These are phyloP conservation scores for Plestiodon gilberti DNA, from an alignment of 2,113 vertebrate genomes.

Conservation along the genomic window DNA sequence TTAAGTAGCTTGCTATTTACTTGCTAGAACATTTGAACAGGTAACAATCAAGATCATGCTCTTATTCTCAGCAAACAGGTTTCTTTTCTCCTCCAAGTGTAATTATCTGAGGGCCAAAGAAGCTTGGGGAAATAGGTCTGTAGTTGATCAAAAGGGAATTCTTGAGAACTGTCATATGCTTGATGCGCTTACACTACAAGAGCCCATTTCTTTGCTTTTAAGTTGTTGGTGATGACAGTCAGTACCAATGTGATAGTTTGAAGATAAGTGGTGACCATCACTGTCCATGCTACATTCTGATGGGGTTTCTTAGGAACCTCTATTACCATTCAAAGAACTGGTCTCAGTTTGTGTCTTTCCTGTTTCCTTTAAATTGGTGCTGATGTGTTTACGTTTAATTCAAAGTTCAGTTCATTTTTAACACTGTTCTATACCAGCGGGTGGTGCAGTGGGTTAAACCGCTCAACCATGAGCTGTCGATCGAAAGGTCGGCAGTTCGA, in stretches of 20 bases:
- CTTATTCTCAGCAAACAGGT: background rate
- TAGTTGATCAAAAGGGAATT: slow-evolving; percentile 26
- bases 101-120: slow-evolving; percentile 16
- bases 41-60: slow-evolving; percentile 31
- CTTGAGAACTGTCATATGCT: background rate
- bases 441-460: too few species aligned
- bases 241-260: background rate
- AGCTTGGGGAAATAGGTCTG: background rate
- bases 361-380: background rate
- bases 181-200: background rate
- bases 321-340: background rate
- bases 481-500: too few species aligned
- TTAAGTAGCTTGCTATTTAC: slow-evolving; percentile 26
- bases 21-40: slow-evolving; percentile 26
- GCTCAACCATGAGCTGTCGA: too few species aligned
- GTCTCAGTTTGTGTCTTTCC: background rate
- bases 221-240: background rate
- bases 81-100: background rate
- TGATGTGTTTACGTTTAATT: background rate
- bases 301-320: too few species aligned
- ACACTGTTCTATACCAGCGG: background rate
- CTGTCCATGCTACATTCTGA: background rate
- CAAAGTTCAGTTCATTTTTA: background rate
- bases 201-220: slow-evolving; percentile 2
- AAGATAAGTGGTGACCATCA: background rate